Base-by-base conservation (phyloP, 1,140 invertebrate species). In the Cheumatopsyche charites region DNA sequence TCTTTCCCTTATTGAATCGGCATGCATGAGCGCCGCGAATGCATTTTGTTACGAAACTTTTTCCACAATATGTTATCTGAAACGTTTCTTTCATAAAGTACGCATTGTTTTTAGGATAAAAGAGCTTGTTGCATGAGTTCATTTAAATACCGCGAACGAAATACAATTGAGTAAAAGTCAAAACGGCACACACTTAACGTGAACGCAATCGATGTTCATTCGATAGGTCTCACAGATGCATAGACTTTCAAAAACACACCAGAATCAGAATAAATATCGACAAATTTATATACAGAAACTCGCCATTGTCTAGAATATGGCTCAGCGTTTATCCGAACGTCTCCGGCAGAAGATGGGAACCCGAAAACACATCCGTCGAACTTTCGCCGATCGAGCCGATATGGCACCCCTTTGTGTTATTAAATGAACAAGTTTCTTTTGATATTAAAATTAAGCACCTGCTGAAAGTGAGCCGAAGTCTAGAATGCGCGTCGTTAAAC, bases 341-440 rank as follows among this genome's bases (percentile, higher is more conserved):
- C 29, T 42, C 19, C 29, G 43, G 26, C 65, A 67, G 65, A 41
- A 45, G 65, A 67, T 43, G 49, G 25, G 41, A 19, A 49, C 13
- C 65, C 19, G 43, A 23, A 36, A 36, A 36, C 9, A 62, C 25
- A 43, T 36, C 12, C 61, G 15, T 6, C 29, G 29, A 52, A 45
- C 68, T 36, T 13, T 69, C 62, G 41, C 58, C 21, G 72, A 67
- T 45, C 41, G 66, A 47, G 15, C 61, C 61, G 73, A 71, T 74
- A 71, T 71, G 52, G 70, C 69, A 69, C 73, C 73, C 73, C 23
- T 61, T 71, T 71, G 73, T 71, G 49, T 62, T 74, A 71, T 74
- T 71, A 74, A 74, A 74, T 74, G 70, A 74, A 52, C 61, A 74
- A 74, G 62, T 74, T 74, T 74, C 69, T 71, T 74, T 65, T 68